Conservation (phyloP, 2,797 vertebrate genomes). For the Sylvilagus floridanus region DNA sequence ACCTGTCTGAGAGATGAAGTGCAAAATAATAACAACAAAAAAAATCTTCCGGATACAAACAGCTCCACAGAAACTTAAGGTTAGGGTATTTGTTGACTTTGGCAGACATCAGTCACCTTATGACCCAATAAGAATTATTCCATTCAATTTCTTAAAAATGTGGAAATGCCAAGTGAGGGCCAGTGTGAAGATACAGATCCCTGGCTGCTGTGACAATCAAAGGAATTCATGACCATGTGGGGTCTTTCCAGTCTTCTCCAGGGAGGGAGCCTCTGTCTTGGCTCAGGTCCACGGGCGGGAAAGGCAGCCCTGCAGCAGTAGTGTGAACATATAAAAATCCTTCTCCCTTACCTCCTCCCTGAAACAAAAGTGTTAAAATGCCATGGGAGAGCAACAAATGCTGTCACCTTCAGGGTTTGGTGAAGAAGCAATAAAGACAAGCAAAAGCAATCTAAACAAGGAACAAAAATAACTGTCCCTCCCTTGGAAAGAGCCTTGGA, state of each 20-base stretch:
- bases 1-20: background rate
- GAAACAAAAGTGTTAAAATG: background rate
- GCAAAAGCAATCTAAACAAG: background rate
- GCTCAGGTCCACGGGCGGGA: background rate
- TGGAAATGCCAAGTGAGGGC: background rate
- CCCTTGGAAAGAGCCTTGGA: too few relatives aligned
- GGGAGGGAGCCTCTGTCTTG: background rate
- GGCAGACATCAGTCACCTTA: background rate
- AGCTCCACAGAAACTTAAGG: background rate
- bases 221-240: background rate
- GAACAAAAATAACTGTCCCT: too few relatives aligned
- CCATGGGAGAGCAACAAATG: background rate
- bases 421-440: background rate
- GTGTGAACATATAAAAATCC: background rate
- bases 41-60: background rate
- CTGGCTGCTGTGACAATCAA: rapidly evolving
- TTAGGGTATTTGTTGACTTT: too few relatives aligned
- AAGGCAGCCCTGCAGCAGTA: too few relatives aligned
- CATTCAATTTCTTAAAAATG: background rate
- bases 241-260: background rate
- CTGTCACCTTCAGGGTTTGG: background rate
- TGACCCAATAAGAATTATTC: background rate
- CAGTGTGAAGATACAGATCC: too few relatives aligned
- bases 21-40: too few relatives aligned
- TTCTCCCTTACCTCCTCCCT: background rate